Base-by-base conservation (phyloP, 2,797 vertebrate genomes). In the Typhlichthys subterraneus region DNA sequence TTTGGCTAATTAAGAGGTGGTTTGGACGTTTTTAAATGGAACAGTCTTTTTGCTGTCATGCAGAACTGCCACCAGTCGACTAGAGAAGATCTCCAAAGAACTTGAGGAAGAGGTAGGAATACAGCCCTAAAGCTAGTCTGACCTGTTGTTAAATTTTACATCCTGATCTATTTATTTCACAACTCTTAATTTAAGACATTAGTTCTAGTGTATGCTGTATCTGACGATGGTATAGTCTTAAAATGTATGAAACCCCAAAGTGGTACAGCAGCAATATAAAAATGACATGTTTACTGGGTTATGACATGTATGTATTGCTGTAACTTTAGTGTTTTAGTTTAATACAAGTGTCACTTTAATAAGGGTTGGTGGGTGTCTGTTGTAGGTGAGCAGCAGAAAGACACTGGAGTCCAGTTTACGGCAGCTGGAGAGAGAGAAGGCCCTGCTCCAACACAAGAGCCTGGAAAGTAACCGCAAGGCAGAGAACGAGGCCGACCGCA, bases 381-480 rank as follows among this genome's bases (percentile, higher is more conserved):
- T 69, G 54, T 49, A 91, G 90, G 88, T 90, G 69, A 87, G 81
- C 79, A 90, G 94, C 81, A 93, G 97, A 72, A 99, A 99, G 88
- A 93, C 82, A 61, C 90, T 96, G 77, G 98, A 99, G 83, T 95
- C 95, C 0, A 83, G 85, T 68, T 84, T 97, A 79, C 93, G 97
- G 76, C 98, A 98, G 69, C 82, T 99, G 72, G 97, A 99, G 87
- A 91, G 97, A 59, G 98, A 99, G 82, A 99, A 98, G 61, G 98
- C 96, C 1, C 93, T 99, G 82, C 94, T 99, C 79, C 97, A 99
- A 83, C 98, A 99, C 89, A 99, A 98, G 91, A 98, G 93, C 73
- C 90, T 95, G 67, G 97, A 99, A 77, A 96, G 96, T 82, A 94
- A 97, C 82, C 91, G 97, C 72, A 98, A 96, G 89, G 96, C 96